phyloP scores from a whole-genome alignment of 2,797 vertebrate genomes.

The Aulostomus chinensis region DNA sequence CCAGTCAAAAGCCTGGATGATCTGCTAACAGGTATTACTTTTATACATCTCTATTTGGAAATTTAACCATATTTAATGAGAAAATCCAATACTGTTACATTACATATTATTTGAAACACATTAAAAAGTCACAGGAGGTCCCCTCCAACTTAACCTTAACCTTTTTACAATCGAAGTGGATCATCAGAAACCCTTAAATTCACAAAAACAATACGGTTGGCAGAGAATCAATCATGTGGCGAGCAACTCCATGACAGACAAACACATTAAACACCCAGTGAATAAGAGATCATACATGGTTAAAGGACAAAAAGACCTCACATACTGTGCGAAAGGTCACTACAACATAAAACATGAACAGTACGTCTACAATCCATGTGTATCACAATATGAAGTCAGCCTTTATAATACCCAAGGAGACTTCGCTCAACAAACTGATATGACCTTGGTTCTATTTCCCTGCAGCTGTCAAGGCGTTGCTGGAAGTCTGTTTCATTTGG shows the following conservation, averaged over 20 bases:
- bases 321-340: slow-evolving; percentile 41
- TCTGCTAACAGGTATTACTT: too few relatives aligned
- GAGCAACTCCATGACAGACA: neutral
- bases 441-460: slow-evolving; percentile 48
- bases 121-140: too few relatives aligned
- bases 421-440: slow-evolving; percentile 47
- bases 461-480: slow-evolving; percentile 62
- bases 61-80: too few relatives aligned
- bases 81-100: too few relatives aligned
- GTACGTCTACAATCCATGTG: slow-evolving; percentile 21
- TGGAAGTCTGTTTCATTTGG: slow-evolving; percentile 64
- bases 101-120: too few relatives aligned
- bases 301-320: slow-evolving; percentile 23
- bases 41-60: too few relatives aligned
- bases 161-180: too few relatives aligned
- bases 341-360: slow-evolving; percentile 10
- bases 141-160: too few relatives aligned
- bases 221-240: neutral
- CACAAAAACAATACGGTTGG: too few relatives aligned
- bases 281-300: slow-evolving; percentile 7
- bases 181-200: too few relatives aligned
- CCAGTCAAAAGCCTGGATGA: too few relatives aligned
- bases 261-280: slow-evolving; percentile 4
- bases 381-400: slow-evolving; percentile 26
- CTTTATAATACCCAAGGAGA: slow-evolving; percentile 53